Evolutionary conservation across 1,140 invertebrate species (phyloP), one percentile per base, ranked within the genome.

Genomic region (Spodoptera frugiperda): DNA sequence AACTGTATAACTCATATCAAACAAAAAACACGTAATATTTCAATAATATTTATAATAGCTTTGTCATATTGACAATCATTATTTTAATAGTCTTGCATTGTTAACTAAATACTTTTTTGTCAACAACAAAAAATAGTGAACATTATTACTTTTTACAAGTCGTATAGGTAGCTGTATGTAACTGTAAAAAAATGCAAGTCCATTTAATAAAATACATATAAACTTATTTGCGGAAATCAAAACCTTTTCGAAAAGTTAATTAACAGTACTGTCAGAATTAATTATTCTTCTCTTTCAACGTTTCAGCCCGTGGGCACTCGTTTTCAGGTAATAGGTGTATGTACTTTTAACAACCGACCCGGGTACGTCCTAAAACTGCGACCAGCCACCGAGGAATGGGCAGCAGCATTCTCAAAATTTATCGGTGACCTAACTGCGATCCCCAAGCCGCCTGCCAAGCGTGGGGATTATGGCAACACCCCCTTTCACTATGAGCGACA

Each of bases 201-300:
- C 15, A 17, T 65, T 65, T 44, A 44, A 48, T 10, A 25, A 65
- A 65, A n/a, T n/a, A n/a, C n/a, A n/a, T n/a, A 39, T 21, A 11
- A 19, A 46, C 3, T 25, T 65, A 65, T 65, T 65, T 65, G 21
- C 61, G 61, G 44, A 65, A 65, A 49, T 65, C 44, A 48, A 21
- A 65, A 65, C 17, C 17, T 65, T 48, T 65, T 19, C 6, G 61
- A 25, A 44, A 65, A 17, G 46, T 48, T 15, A 65, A 65, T 65
- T 65, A 48, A 25, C 25, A 25, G 6, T 1, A 19, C 39, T 65
- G 61, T 65, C 61, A 65, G 48, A 44, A 65, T 25, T 65, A 49
- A 48, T 65, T 65, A 65, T 48, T 65, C 19, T 65, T 65, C 61
- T 48, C 61, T 49, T 65, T 65, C 11, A 61, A 44, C 1, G 8